Base-by-base conservation (phyloP, 2,888 invertebrate genomes). In the Pterobdella sp. region DNA sequence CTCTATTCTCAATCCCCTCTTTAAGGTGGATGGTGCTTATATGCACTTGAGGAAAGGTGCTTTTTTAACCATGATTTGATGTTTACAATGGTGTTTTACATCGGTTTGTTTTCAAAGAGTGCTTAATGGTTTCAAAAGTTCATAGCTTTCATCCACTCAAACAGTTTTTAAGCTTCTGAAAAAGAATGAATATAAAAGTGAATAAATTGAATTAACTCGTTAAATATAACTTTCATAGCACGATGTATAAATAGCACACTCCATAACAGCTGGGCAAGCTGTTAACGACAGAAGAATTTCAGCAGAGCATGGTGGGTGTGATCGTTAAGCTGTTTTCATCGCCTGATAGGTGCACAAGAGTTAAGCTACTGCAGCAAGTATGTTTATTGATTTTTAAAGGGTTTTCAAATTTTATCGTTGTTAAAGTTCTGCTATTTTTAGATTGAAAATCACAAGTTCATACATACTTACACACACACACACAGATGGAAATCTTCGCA, bases 291-390 rank as follows among this genome's bases (percentile, higher is more conserved):
- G 87, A 88, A 0, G 96, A 97, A 80, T 98, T 97, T 84, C 96
- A 98, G 84, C 90, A 90, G 81, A 91, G 91, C 81, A 93, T 98
- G 80, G 94, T 97, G 69, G 97, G 97, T 0, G 96, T 96, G 83
- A 92, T 98, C 34, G 92, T 97, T 7, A 97, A 97, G 84, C 86
- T 98, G 75, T 98, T 97, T 84, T 90, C 90, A 0, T 95, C 94
- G 0, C 93, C 94, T 77, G 98, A 98, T 84, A 87, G 98, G 79
- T 93, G 94, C 0, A 98, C 97, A 0, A 87, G 98, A 77, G 92
- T 96, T 0, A 89, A 95, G 77, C 87, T 98, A 66, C 85, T 98
- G 76, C 95, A 95, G 81, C 94, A 96, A 83, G 84, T 85, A 49
- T 49, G n/a, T 49, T 49, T 14, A 49, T 14, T 14, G 52, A 18